Evolutionary conservation across 2,797 vertebrate genomes (phyloP), one percentile per base, ranked within the genome.

Genomic region (Mallotus villosus): DNA sequence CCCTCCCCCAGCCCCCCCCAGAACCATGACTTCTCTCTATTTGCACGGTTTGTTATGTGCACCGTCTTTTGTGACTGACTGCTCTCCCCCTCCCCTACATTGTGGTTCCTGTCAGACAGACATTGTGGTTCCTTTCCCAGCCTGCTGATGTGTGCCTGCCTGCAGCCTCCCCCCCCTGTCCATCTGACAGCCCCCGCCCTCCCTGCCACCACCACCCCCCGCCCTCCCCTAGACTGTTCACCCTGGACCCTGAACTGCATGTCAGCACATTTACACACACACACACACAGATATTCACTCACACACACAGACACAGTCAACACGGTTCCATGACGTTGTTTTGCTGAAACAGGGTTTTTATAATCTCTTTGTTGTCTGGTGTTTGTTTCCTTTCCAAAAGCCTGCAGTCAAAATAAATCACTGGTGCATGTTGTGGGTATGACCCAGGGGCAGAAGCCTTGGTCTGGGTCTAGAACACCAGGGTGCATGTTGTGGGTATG

Each of bases 101-200:
- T 70, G 59, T 81, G 65, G 60, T 80, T 69, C 64, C 37, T 75
- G 72, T 84, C 60, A 81, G 65, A 46, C 68, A 22, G 21, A 58
- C 79, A 79, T 75, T 74, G 79, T 79, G 72, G 80, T 76, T 67
- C 60, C 62, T 80, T 24, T 80, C 69, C 79, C 71, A 55, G 70
- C 73, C 71, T 24, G 69, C 65, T 19, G 57, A 68, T 74, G 70
- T 72, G 72, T 68, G 76, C 74, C 74, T 76, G 74, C 69, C 55
- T 67, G 9, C 34, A 29, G 1, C 34, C 71, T 24, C 73, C 58
- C 59, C 57, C 57, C 27, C 63, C 63, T 12, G 37, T 62, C 5
- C 34, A 34, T 34, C 24, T 27, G 29, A 64, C 63, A 41, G 24
- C 2, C 34, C 72, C 62, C 46, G 25, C n/a, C n/a, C n/a, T n/a